Evolutionary conservation across 2,113 vertebrate genomes (phyloP).

Genomic region (Thinocorus orbignyianus): DNA sequence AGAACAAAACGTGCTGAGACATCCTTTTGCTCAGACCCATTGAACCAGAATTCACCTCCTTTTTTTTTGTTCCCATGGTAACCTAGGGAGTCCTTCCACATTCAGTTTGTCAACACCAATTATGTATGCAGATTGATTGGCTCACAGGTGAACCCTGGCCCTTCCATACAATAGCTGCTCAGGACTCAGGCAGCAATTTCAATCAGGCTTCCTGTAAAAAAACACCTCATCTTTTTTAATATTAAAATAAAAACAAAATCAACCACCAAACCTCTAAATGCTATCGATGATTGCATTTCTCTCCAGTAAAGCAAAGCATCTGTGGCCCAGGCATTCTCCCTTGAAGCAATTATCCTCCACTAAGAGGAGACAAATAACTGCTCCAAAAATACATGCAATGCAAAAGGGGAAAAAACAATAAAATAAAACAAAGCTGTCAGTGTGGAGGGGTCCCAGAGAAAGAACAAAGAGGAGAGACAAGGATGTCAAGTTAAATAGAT

Average conservation of each 20-base stretch:
- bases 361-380: neutral
- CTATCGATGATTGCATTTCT: neutral
- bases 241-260: neutral
- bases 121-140: neutral
- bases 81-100: slow-evolving; percentile 1
- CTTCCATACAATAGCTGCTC: neutral
- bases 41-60: slow-evolving; percentile 59
- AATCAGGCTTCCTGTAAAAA: neutral
- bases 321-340: neutral
- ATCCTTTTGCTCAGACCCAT: neutral
- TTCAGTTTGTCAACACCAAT: slow-evolving; percentile 46
- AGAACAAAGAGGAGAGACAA: neutral
- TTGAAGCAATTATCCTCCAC: neutral
- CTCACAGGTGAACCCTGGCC: slow-evolving; percentile 47
- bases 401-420: neutral
- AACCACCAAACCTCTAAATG: neutral
- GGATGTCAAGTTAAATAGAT: neutral
- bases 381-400: neutral
- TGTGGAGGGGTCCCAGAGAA: neutral
- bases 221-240: neutral
- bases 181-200: neutral
- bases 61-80: slow-evolving; percentile 36
- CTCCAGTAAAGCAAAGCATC: neutral
- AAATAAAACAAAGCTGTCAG: neutral
- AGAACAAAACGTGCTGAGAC: neutral